Conservation (phyloP, 1,140 invertebrate genomes). For the Aricia agestis region DNA sequence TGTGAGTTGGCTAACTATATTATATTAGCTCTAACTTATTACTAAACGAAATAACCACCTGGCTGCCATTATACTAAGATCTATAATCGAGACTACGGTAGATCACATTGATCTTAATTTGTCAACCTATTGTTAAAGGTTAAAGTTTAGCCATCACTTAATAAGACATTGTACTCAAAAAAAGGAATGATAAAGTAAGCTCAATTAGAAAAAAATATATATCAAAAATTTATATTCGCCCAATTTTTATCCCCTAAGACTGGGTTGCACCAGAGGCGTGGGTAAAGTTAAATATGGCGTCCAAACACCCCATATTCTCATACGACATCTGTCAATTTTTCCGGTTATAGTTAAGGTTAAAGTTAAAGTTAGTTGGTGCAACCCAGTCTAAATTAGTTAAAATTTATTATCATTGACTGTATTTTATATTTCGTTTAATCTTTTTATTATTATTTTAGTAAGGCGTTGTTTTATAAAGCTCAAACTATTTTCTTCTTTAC, state of each 20-base stretch:
- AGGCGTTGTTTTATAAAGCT: background rate
- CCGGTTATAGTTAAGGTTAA: too few species aligned
- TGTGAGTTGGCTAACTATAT: background rate
- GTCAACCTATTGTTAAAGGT: background rate
- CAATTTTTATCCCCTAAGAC: too few species aligned
- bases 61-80: background rate
- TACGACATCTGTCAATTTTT: too few species aligned
- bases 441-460: background rate
- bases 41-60: background rate
- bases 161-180: background rate
- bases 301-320: too few species aligned
- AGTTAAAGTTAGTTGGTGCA: too few species aligned
- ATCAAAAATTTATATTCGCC: too few species aligned
- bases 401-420: background rate
- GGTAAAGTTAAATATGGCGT: too few species aligned
- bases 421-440: background rate
- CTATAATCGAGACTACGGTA: background rate
- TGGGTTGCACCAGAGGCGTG: too few species aligned
- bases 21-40: background rate
- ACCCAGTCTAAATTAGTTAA: background rate
- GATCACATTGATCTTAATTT: slow-evolving; percentile 4
- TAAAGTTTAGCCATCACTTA: background rate
- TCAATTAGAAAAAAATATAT: too few species aligned
- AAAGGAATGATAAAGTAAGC: too few species aligned
- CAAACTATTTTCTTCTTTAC: background rate